phyloP scores from a whole-genome alignment of 2,113 vertebrate species.

The Cyrtonyx montezumae region DNA sequence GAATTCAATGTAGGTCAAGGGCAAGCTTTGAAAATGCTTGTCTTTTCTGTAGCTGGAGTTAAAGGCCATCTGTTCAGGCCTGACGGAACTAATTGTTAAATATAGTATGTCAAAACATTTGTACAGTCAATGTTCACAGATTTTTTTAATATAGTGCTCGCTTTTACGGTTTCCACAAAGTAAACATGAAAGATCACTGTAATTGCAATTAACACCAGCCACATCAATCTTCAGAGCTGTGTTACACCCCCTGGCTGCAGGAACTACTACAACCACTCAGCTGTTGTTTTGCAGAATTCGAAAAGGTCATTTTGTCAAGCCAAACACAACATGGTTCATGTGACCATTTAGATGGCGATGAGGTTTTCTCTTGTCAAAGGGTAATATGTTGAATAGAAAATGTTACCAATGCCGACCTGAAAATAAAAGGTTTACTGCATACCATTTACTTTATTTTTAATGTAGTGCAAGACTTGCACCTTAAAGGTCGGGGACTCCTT shows the following conservation, averaged over 20 bases:
- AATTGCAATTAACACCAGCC: background rate
- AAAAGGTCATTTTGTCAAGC: background rate
- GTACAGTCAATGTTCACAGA: background rate
- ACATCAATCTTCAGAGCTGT: rapidly evolving
- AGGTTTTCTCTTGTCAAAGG: background rate
- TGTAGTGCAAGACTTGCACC: background rate
- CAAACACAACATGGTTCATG: background rate
- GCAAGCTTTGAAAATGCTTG: background rate
- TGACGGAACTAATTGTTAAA: background rate
- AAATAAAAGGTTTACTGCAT: background rate
- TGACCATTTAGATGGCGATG: background rate
- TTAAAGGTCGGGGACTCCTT: background rate
- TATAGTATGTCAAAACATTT: background rate
- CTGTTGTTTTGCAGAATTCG: background rate
- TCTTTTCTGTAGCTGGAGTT: background rate
- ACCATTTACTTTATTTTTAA: background rate
- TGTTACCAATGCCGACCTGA: background rate
- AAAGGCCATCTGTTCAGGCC: background rate
- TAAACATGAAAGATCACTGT: background rate
- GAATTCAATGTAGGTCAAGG: background rate
- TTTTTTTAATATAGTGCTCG: background rate
- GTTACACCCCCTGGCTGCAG: background rate
- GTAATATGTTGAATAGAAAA: background rate
- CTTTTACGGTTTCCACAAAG: background rate
- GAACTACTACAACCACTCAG: background rate